phyloP scores from a whole-genome alignment of 92 coral and sea anemone genomes.

The Phenganax stokvisi region DNA sequence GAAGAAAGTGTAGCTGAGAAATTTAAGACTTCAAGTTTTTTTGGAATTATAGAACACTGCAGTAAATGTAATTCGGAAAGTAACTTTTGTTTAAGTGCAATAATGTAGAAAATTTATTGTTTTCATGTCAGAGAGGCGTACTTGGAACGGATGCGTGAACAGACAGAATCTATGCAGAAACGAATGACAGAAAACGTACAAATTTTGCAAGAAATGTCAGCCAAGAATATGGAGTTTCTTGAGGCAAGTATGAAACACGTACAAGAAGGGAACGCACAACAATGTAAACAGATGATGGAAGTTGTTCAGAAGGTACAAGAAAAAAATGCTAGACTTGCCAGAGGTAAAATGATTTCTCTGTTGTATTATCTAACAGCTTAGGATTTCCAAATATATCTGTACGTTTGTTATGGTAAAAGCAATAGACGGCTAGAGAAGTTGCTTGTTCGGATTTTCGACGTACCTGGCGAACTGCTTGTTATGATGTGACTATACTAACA shows the following conservation, averaged over 20 bases:
- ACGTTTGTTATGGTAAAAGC: too few relatives aligned
- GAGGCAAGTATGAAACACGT: slow-evolving; percentile 27
- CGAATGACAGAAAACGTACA: slow-evolving; percentile 14
- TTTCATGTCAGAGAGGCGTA: slow-evolving; percentile 22
- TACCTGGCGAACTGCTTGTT: too few relatives aligned
- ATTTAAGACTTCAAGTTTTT: too few relatives aligned
- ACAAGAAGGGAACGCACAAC: background rate
- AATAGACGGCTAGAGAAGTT: too few relatives aligned
- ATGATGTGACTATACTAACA: too few relatives aligned
- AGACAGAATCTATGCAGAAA: slow-evolving; percentile 6
- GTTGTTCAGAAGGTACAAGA: slow-evolving; percentile 16
- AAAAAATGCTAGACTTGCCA: slow-evolving; percentile 22
- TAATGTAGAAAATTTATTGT: background rate
- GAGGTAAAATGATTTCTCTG: background rate
- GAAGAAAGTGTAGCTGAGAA: too few relatives aligned
- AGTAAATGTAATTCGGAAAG: too few relatives aligned
- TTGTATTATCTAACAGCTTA: background rate
- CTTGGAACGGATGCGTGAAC: slow-evolving; percentile 18
- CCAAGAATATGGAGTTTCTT: slow-evolving; percentile 20
- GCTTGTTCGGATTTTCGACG: too few relatives aligned
- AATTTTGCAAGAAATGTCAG: slow-evolving; percentile 3
- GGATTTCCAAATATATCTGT: too few relatives aligned
- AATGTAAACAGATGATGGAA: slow-evolving; percentile 25
- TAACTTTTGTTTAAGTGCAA: background rate
- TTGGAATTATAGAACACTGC: too few relatives aligned